A percentile compares a stretch with the other conserved stretches of the same genome.
Evolutionary conservation across 2,888 invertebrate species (phyloP).

Genomic region (Bombylius discolor): DNA sequence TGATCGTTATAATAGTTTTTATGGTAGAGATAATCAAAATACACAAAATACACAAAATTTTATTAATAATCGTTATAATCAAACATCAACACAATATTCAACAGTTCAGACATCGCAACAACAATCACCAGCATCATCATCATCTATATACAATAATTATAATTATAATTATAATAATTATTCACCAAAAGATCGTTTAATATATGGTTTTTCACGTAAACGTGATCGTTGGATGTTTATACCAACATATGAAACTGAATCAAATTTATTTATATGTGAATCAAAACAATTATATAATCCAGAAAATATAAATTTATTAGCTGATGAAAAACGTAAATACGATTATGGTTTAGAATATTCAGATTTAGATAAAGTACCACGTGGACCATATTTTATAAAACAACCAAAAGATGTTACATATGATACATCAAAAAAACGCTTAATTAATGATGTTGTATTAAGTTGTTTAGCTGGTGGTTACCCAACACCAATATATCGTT

Average conservation of each 20-base stretch:
- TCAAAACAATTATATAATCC: constrained; percentile 28
- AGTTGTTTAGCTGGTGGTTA: constrained; percentile 76
- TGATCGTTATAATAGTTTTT: neutral
- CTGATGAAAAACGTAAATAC: constrained; percentile 65
- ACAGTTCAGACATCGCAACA: neutral
- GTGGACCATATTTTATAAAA: constrained; percentile 78
- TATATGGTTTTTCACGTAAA: constrained; percentile 59
- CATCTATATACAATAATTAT: neutral
- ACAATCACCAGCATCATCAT: too few species aligned
- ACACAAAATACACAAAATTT: too few species aligned
- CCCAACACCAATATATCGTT: constrained; percentile 79
- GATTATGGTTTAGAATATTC: constrained; percentile 74
- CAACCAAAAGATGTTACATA: constrained; percentile 75
- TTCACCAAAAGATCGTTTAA: constrained; percentile 57
- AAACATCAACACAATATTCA: too few species aligned
- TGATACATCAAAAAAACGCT: constrained; percentile 58
- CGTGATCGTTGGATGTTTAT: constrained; percentile 75
- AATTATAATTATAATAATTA: constrained; percentile 18
- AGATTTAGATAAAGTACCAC: constrained; percentile 67
- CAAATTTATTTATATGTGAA: constrained; percentile 77
- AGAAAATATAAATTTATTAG: constrained; percentile 57
- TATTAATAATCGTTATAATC: too few species aligned
- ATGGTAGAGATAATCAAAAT: neutral
- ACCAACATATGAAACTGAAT: constrained; percentile 63
- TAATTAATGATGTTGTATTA: constrained; percentile 61